Conservation (phyloP, 2,113 vertebrate species). For the Sinocyclocheilus rhinocerous region DNA sequence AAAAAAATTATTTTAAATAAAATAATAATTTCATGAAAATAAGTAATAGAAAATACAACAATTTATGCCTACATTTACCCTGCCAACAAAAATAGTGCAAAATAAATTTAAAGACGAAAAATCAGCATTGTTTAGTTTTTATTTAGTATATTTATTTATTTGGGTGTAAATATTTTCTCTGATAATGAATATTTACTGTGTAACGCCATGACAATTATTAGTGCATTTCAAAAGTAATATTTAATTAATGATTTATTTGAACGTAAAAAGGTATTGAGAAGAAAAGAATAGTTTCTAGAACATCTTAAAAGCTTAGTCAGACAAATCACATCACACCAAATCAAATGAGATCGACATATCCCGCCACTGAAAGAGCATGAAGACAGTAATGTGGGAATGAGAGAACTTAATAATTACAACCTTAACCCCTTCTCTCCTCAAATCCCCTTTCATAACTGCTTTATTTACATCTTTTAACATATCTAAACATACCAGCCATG, state of each 20-base stretch:
- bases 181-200: neutral
- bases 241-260: neutral
- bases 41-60: too few species aligned
- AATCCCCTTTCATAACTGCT: neutral
- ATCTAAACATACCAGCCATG: neutral
- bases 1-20: neutral
- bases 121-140: neutral
- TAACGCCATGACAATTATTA: neutral
- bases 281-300: neutral
- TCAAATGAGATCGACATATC: neutral
- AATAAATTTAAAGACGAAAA: neutral
- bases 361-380: neutral
- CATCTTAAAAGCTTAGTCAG: slow-evolving; percentile 19
- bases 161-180: neutral
- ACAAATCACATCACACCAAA: slow-evolving; percentile 39
- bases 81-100: neutral
- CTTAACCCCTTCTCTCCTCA: neutral
- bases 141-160: neutral
- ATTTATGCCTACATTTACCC: neutral
- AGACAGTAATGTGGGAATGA: neutral
- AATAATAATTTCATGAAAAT: neutral
- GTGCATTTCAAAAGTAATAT: neutral
- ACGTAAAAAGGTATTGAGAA: neutral
- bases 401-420: neutral
- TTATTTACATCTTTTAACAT: neutral